Conservation (phyloP, 2,888 invertebrate genomes). For the Andrena hattorfiana region DNA sequence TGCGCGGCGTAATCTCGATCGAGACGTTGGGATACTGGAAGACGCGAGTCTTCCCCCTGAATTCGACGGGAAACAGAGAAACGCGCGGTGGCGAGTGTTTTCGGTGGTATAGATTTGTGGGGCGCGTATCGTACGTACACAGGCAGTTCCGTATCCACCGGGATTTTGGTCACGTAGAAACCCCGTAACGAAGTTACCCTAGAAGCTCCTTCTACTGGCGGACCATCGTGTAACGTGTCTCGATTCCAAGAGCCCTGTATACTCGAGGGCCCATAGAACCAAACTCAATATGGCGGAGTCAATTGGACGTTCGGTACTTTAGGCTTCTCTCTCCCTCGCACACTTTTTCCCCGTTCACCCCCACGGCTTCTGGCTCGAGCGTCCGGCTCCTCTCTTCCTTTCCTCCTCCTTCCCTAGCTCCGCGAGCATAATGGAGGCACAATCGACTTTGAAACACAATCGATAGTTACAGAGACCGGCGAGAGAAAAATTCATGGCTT, state of each 20-base stretch:
- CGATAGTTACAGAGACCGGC: slow-evolving; percentile 74
- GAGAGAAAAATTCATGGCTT: slow-evolving; percentile 68
- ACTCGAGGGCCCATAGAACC: slow-evolving; percentile 83
- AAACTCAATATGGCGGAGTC: slow-evolving; percentile 84
- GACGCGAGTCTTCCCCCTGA: too few relatives aligned
- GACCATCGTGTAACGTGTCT: slow-evolving; percentile 76
- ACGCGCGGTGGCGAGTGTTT: slow-evolving; percentile 1
- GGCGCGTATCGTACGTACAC: slow-evolving; percentile 27
- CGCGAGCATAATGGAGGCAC: slow-evolving; percentile 73
- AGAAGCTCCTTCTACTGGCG: slow-evolving; percentile 70
- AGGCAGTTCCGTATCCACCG: slow-evolving; percentile 42
- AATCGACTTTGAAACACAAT: slow-evolving; percentile 78
- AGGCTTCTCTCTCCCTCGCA: slow-evolving; percentile 65
- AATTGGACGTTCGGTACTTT: slow-evolving; percentile 82
- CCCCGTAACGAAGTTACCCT: slow-evolving; percentile 79
- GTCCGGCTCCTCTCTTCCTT: slow-evolving; percentile 51
- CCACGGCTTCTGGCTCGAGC: slow-evolving; percentile 30
- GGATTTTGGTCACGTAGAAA: slow-evolving; percentile 83
- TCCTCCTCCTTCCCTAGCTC: slow-evolving; percentile 48
- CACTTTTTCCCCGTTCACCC: slow-evolving; percentile 43
- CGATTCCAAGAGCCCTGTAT: slow-evolving; percentile 77
- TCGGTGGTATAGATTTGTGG: slow-evolving; percentile 18
- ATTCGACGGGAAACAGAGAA: background rate
- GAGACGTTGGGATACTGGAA: too few relatives aligned
- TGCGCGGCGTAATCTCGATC: background rate